These are phyloP conservation scores for Laspeyria flexula DNA, from an alignment of 2,888 invertebrate genomes.

Conservation along the genomic window DNA sequence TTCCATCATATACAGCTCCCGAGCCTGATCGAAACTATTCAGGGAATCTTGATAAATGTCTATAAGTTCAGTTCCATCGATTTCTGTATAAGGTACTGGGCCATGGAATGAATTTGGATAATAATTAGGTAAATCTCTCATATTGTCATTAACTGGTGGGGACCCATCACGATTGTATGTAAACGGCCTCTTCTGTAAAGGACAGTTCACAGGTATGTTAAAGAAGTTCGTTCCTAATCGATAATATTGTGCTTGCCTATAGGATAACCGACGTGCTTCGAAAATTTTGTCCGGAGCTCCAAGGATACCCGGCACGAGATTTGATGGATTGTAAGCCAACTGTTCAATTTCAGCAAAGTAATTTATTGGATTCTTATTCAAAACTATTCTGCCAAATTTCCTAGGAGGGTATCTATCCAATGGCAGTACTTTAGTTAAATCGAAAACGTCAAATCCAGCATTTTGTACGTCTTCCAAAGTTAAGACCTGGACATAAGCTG, in stretches of 20 bases:
- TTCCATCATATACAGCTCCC: conserved; percentile 91
- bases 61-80: conserved; percentile 79
- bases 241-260: conserved; percentile 93
- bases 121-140: conserved; percentile 95
- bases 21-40: conserved; percentile 94
- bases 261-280: conserved; percentile 92
- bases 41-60: conserved; percentile 89
- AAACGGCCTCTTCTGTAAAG: conserved; percentile 87
- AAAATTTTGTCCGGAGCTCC: conserved; percentile 96
- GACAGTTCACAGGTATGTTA: conserved; percentile 97
- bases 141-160: conserved; percentile 90
- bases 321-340: conserved; percentile 93
- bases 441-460: conserved; percentile 94
- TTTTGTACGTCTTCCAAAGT: conserved; percentile 91
- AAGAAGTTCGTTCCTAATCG: conserved; percentile 95
- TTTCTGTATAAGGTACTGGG: conserved; percentile 88
- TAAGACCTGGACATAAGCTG: conserved; percentile 93
- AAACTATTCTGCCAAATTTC: conserved; percentile 92
- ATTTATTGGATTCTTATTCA: conserved; percentile 95
- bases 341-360: conserved; percentile 97
- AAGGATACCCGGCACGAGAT: conserved; percentile 95
- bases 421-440: conserved; percentile 95
- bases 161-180: conserved; percentile 96
- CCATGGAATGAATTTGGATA: conserved; percentile 93
- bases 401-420: conserved; percentile 91